Percentiles rank a stretch among this genome's conserved stretches.
These are phyloP conservation scores for Lepus europaeus DNA, from an alignment of 2,113 vertebrate genomes.

Conservation along the genomic window DNA sequence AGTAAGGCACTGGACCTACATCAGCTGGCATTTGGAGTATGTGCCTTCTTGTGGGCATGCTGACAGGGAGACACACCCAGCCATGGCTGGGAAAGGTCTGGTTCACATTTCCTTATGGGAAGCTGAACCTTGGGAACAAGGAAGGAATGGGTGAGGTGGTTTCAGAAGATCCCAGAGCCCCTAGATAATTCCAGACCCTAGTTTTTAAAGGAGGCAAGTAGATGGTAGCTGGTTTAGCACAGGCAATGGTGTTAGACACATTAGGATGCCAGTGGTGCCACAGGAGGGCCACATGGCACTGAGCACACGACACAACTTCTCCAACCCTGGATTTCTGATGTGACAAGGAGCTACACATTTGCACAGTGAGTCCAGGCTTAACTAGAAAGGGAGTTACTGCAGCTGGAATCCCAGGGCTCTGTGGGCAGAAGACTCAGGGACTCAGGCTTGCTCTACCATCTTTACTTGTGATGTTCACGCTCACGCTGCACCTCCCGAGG, in stretches of 20 bases:
- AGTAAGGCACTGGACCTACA: no score
- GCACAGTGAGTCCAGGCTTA: background rate
- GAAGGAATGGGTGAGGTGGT: no score
- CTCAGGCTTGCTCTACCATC: background rate
- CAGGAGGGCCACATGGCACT: accelerated
- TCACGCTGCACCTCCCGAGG: background rate
- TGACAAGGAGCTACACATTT: background rate
- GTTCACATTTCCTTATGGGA: background rate
- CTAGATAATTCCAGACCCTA: background rate
- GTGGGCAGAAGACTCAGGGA: background rate
- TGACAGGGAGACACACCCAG: background rate
- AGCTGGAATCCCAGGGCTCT: accelerated
- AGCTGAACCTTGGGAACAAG: background rate
- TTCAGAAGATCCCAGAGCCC: no score
- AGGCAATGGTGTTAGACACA: no score
- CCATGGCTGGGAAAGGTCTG: background rate
- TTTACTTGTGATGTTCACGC: no score
- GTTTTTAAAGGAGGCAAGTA: background rate
- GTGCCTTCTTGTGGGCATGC: background rate
- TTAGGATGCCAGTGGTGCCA: background rate
- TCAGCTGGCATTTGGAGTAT: background rate
- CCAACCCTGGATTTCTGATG: background rate
- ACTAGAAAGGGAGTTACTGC: background rate
- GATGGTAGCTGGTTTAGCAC: background rate
- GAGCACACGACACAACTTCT: background rate